A percentile compares a stretch with the other conserved stretches of the same genome.
These are phyloP conservation scores for Diarsia dahlii DNA, from an alignment of 2,888 invertebrate genomes.

Conservation along the genomic window DNA sequence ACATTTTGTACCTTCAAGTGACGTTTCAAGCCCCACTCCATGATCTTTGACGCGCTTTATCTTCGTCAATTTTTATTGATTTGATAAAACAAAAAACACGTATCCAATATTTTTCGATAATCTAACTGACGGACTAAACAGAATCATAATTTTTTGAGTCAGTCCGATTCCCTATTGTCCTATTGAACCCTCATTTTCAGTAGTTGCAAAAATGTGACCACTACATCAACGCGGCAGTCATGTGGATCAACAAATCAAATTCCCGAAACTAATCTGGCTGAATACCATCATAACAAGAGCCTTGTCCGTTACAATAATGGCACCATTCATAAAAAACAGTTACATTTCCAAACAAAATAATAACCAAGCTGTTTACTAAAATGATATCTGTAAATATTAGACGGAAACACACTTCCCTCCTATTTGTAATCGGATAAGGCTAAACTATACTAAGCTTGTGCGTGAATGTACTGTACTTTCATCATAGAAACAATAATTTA, in stretches of 20 bases:
- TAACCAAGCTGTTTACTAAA: not conserved
- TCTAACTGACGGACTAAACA: no score
- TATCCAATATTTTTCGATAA: no score
- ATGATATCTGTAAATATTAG: not conserved
- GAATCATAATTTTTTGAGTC: no score
- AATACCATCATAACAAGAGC: not conserved
- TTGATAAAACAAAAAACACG: no score
- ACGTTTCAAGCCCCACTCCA: no score
- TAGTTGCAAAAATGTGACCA: no score
- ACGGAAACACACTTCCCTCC: constrained; percentile 25
- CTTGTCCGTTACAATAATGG: not conserved
- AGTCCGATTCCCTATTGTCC: no score
- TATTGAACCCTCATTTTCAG: no score
- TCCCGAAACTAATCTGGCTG: not conserved
- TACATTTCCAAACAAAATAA: not conserved
- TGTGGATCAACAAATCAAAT: not conserved
- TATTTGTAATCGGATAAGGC: constrained; percentile 27
- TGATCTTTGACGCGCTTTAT: no score
- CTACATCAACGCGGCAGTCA: no score
- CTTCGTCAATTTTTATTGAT: no score
- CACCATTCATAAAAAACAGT: not conserved
- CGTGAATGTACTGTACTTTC: not conserved
- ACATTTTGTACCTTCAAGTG: no score
- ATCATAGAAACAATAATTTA: not conserved
- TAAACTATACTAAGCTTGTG: not conserved